Base-by-base conservation (phyloP, 2,113 vertebrate genomes). In the Lichenostomus cassidix region DNA sequence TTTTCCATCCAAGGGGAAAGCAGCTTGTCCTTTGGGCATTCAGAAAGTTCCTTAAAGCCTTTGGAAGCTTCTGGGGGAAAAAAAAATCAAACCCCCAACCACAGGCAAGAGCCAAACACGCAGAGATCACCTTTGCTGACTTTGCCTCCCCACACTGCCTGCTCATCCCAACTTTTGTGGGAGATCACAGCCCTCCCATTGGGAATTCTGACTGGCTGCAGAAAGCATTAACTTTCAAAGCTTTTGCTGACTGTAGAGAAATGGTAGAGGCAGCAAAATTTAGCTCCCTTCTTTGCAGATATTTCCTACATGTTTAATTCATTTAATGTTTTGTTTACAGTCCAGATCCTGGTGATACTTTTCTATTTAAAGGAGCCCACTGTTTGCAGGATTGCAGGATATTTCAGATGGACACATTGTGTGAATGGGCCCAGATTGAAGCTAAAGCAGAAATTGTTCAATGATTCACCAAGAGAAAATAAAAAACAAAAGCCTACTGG, bases 361-460 rank as follows among this genome's bases (percentile, higher is more conserved):
- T 95, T 88, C 84, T 41, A 41, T 84, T 91, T 93, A 87, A 94
- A 94, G 89, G 85, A 95, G 56, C 70, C 77, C 75, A 83, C 59
- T 74, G 50, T 92, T 87, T 89, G 81, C 77, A 73, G 74, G 44
- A 85, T 81, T 86, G 82, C 83, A 68, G 94, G 88, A 93, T 95
- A 64, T 64, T 70, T 94, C 60, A 85, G 83, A 89, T 79, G 90
- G 84, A 89, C 83, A 94, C 84, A 39, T 27, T 71, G 81, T 71
- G 83, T 96, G 91, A 96, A 92, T 91, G 86, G 83, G 90, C 59
- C 89, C 94, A 93, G 94, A 90, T 39, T 95, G 87, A 95, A 94
- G 83, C 88, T 87, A 73, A 55, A 58, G 95, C 70, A 97, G 96
- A 94, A 96, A 59, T 18, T 31, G 55, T 92, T 96, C 94, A 93